Conservation (phyloP, 2,888 invertebrate genomes). For the Callinectes sapidus region DNA sequence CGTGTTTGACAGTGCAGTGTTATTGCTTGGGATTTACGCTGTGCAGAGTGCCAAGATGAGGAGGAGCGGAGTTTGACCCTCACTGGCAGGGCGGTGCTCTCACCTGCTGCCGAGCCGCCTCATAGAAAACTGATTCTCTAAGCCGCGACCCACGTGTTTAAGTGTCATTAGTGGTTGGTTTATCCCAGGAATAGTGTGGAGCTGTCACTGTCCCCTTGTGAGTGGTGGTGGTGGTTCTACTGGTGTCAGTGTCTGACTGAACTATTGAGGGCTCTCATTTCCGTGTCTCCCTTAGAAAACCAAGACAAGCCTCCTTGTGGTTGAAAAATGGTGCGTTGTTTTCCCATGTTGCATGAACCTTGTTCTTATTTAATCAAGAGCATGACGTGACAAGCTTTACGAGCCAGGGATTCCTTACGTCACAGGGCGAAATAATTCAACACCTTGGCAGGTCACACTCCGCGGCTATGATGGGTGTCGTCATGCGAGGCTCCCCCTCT, state of each 20-base stretch:
- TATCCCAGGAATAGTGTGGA: slow-evolving; percentile 44
- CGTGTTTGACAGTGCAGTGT: slow-evolving; percentile 5
- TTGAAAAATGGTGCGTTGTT: not conserved
- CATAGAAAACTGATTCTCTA: slow-evolving; percentile 61
- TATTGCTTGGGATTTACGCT: not conserved
- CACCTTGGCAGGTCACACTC: slow-evolving; percentile 21
- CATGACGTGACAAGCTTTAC: not conserved
- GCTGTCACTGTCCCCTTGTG: slow-evolving; percentile 27
- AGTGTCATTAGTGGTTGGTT: slow-evolving; percentile 64
- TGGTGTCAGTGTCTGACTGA: not conserved
- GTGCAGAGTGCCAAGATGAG: slow-evolving; percentile 29
- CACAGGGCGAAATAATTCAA: slow-evolving; percentile 26
- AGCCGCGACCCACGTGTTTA: slow-evolving; percentile 61
- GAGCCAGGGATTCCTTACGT: slow-evolving; percentile 3
- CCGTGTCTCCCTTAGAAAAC: slow-evolving; percentile 21
- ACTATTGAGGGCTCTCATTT: slow-evolving; percentile 1
- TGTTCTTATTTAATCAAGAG: slow-evolving; percentile 6
- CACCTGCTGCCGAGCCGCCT: slow-evolving; percentile 47
- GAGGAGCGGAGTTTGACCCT: slow-evolving; percentile 53
- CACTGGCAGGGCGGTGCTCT: slow-evolving; percentile 56
- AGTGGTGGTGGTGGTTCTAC: slow-evolving; percentile 2
- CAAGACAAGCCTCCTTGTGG: not conserved
- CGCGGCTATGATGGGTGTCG: not conserved
- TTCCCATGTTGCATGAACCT: not conserved
- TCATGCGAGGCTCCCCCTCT: slow-evolving; percentile 29